Conservation (phyloP, 2,797 vertebrate genomes). For the Novumbra hubbsi region DNA sequence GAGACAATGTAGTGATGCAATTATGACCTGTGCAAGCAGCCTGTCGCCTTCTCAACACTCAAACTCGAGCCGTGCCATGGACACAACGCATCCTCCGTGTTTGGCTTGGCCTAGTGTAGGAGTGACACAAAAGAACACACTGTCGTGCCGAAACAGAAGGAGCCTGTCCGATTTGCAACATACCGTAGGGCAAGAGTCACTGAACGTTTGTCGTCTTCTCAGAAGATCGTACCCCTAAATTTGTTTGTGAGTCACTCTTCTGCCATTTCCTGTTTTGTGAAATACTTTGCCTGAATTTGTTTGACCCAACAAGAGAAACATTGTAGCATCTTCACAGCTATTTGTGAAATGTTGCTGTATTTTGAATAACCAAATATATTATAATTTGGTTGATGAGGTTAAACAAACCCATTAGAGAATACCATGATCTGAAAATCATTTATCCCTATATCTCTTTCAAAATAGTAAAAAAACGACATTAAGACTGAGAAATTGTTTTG, state of each 20-base stretch:
- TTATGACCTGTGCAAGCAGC: neutral
- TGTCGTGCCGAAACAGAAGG: slow-evolving; percentile 15
- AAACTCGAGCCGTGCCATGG: neutral
- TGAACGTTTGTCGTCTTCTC: slow-evolving; percentile 11
- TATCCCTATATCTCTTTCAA: too few species aligned
- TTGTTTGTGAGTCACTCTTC: neutral
- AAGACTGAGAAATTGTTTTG: too few species aligned
- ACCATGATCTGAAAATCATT: too few species aligned
- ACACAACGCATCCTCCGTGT: slow-evolving; percentile 12
- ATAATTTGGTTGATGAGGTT: neutral
- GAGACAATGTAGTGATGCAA: neutral
- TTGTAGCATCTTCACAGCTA: neutral
- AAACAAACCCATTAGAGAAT: too few species aligned
- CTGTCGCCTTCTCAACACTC: slow-evolving; percentile 7
- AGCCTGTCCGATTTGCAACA: slow-evolving; percentile 15
- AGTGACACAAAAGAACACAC: slow-evolving; percentile 32
- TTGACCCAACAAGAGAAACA: neutral
- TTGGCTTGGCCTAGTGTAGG: neutral
- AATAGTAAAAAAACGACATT: too few species aligned
- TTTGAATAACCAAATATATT: neutral
- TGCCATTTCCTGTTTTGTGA: neutral
- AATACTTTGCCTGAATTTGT: neutral
- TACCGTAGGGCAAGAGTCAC: slow-evolving; percentile 30
- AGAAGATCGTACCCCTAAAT: neutral
- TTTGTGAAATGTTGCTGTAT: neutral